These are phyloP conservation scores for Cephus cinctus DNA, from an alignment of 1,140 invertebrate species.

Conservation along the genomic window DNA sequence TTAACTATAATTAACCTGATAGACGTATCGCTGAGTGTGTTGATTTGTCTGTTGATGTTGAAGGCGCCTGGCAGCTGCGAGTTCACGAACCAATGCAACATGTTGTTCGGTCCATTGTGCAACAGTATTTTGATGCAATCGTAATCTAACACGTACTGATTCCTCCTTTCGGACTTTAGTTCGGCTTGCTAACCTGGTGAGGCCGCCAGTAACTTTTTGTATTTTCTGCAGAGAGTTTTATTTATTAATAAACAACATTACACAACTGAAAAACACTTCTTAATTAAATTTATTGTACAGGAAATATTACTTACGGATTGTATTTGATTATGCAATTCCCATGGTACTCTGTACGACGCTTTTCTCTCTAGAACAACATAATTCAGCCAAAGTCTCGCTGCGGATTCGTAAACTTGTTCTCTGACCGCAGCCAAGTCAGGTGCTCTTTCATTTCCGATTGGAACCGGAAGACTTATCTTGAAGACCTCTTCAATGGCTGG, in stretches of 20 bases:
- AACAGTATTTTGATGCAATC: slow-evolving; percentile 52
- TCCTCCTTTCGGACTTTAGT: slow-evolving; percentile 78
- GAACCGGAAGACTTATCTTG: slow-evolving; percentile 75
- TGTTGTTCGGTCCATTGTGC: slow-evolving; percentile 61
- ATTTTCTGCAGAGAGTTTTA: slow-evolving; percentile 66
- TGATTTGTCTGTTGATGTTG: slow-evolving; percentile 75
- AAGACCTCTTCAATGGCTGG: slow-evolving; percentile 93
- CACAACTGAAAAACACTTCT: slow-evolving; percentile 7
- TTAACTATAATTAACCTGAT: slow-evolving; percentile 55
- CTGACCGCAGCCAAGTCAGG: slow-evolving; percentile 76
- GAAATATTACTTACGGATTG: slow-evolving; percentile 67
- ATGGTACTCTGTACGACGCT: slow-evolving; percentile 78
- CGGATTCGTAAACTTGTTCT: slow-evolving; percentile 82
- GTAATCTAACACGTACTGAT: slow-evolving; percentile 54
- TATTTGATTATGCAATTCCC: slow-evolving; percentile 92
- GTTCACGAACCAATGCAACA: slow-evolving; percentile 64
- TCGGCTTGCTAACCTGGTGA: slow-evolving; percentile 82
- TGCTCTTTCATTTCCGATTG: slow-evolving; percentile 71
- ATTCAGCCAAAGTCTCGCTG: slow-evolving; percentile 84
- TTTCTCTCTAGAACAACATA: slow-evolving; percentile 90
- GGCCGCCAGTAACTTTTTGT: slow-evolving; percentile 91
- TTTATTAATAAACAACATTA: background rate
- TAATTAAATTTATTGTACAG: slow-evolving; percentile 8
- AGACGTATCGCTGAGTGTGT: slow-evolving; percentile 83
- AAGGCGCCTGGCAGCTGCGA: slow-evolving; percentile 69